Conservation (phyloP, 2,888 invertebrate species). For the Ormia ochracea region DNA sequence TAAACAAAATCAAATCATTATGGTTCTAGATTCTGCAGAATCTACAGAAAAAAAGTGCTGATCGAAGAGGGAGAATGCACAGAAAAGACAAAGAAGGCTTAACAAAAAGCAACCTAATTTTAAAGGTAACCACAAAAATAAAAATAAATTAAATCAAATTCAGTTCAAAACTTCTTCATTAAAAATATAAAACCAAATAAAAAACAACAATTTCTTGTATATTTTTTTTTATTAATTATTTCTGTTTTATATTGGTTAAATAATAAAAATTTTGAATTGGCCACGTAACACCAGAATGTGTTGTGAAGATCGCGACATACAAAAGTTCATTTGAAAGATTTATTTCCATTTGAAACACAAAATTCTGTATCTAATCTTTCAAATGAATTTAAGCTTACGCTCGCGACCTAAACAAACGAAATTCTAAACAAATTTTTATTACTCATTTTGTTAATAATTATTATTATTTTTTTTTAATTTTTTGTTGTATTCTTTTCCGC, state of each 20-base stretch:
- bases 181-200: constrained; percentile 40
- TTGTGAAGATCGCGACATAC: background rate
- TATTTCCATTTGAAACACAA: background rate
- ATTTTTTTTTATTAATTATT: constrained; percentile 61
- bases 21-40: constrained; percentile 98
- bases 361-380: background rate
- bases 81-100: constrained; percentile 95
- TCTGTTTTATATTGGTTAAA: constrained; percentile 41
- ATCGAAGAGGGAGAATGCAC: constrained; percentile 97
- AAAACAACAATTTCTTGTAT: constrained; percentile 62
- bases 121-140: constrained; percentile 87
- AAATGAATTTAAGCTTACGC: background rate
- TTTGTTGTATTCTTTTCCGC: constrained; percentile 13
- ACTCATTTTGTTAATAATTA: background rate
- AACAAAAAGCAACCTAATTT: constrained; percentile 98
- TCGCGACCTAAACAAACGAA: background rate
- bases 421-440: background rate
- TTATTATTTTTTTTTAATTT: background rate
- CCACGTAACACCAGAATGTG: constrained; percentile 20
- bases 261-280: constrained; percentile 19
- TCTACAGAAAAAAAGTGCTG: constrained; percentile 99
- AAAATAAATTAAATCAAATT: constrained; percentile 65
- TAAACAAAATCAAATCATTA: constrained; percentile 68
- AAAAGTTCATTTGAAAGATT: background rate
- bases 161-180: constrained; percentile 57